A percentile compares a stretch with the other conserved stretches of the same genome.
Evolutionary conservation across 2,888 invertebrate species (phyloP).

Genomic region (Amphipoea oculea): DNA sequence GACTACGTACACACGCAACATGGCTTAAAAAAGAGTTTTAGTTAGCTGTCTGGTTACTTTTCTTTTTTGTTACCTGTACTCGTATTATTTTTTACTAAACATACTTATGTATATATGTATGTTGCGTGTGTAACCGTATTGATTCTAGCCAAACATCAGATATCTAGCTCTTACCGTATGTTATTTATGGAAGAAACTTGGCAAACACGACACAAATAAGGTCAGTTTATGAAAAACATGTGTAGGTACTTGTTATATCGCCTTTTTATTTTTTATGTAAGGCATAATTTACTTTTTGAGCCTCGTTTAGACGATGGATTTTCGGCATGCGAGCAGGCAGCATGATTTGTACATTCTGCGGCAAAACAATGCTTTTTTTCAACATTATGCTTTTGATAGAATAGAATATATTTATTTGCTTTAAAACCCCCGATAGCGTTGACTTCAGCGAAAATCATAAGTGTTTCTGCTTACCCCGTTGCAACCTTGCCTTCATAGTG

Average conservation of each 20-base stretch:
- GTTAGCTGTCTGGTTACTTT: background rate
- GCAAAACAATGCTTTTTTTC: conserved; percentile 13
- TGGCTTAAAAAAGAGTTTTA: conserved; percentile 8
- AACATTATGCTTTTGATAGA: background rate
- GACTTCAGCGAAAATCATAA: background rate
- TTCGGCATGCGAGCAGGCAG: conserved; percentile 4
- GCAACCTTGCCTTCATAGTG: background rate
- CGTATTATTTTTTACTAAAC: conserved; percentile 50
- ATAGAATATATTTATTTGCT: no score
- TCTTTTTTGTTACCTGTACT: conserved; percentile 12
- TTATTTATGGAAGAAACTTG: conserved; percentile 56
- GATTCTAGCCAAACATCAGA: conserved; percentile 52
- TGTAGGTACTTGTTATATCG: conserved; percentile 40
- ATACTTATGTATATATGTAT: conserved; percentile 24
- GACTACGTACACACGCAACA: conserved; percentile 20
- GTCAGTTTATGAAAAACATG: conserved; percentile 49
- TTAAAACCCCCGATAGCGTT: no score
- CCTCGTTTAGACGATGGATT: conserved; percentile 22
- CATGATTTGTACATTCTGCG: conserved; percentile 1
- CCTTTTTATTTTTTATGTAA: conserved; percentile 35
- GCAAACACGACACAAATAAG: conserved; percentile 56
- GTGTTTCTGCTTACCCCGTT: background rate
- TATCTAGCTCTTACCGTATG: conserved; percentile 41
- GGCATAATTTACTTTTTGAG: conserved; percentile 29
- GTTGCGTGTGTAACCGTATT: conserved; percentile 55